Base-by-base conservation (phyloP, 2,797 vertebrate genomes). In the Lutjanus argentimaculatus region DNA sequence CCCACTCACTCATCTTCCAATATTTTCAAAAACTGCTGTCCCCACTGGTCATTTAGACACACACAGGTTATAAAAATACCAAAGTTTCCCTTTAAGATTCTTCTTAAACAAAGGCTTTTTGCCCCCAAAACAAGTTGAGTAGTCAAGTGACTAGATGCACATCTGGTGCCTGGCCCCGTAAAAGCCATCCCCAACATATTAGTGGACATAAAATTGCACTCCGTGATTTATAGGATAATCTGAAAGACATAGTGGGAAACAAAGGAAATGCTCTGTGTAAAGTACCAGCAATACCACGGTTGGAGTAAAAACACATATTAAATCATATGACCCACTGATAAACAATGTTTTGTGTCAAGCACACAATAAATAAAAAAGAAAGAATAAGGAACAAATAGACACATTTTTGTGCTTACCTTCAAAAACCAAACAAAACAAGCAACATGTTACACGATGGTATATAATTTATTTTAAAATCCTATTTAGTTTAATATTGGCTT, bases 221-320 rank as follows among this genome's bases (percentile, higher is more conserved):
- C 11, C 43, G n/a, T 72, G 73, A 77, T 77, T 70, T 67, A 80
- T 15, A 48, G 69, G 43, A 56, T 66, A 42, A 57, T 72, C 53
- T 66, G 1, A 72, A 70, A 67, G 72, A 69, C 12, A 49, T 1
- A 75, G 72, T 59, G 57, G 13, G n/a, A 43, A 68, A 36, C 19
- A 62, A 42, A 75, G 67, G 62, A 72, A 79, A 72, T 75, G 21
- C 22, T 56, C 45, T 25, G 5, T 21, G 57, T 6, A 51, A 67
- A 42, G 42, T 9, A 62, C 16, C 11, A 57, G 56, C 57, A 75
- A 65, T 43, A 30, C n/a, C 25, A 43, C 1, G n/a, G 43, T 7
- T 30, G 25, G 19, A 36, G 9, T 25, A 74, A 71, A 77, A 68
- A 55, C 53, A 72, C 40, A 51, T 15, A 61, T 45, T 49, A 55